Percentiles rank a stretch among this genome's conserved stretches.
phyloP scores from a whole-genome alignment of 2,797 vertebrate genomes.

The Gouania willdenowi region DNA sequence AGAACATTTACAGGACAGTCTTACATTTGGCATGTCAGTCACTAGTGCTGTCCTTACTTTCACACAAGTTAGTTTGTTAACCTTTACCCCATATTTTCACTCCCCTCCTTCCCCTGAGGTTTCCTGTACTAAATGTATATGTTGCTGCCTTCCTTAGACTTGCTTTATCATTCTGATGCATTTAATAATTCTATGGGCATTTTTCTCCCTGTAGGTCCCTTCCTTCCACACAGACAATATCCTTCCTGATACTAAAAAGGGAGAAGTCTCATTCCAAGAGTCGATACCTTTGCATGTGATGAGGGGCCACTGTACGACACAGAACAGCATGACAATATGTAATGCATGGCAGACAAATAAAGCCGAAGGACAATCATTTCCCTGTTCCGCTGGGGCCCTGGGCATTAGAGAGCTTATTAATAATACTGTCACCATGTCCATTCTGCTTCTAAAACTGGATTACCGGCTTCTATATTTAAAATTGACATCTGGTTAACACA shows the following conservation, averaged over 20 bases:
- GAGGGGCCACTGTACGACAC: not conserved
- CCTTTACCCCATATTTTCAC: not conserved
- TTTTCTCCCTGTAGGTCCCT: constrained; percentile 1
- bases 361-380: constrained; percentile 7
- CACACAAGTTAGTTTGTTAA: no score
- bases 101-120: not conserved
- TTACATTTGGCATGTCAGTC: no score
- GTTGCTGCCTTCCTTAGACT: not conserved
- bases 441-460: constrained; percentile 38
- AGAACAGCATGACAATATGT: constrained; percentile 1
- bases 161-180: not conserved
- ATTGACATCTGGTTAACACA: constrained; percentile 16
- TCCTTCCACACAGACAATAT: constrained; percentile 4
- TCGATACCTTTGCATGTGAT: not conserved
- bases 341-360: constrained; percentile 10
- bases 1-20: no score
- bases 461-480: constrained; percentile 23
- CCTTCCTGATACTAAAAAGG: constrained; percentile 5
- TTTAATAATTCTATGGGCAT: not conserved
- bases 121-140: not conserved
- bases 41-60: not conserved
- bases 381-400: constrained; percentile 14
- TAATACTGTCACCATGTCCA: constrained; percentile 38
- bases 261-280: not conserved
- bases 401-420: constrained; percentile 38